Base-by-base conservation (phyloP, 2,113 vertebrate genomes). In the Charina bottae region DNA sequence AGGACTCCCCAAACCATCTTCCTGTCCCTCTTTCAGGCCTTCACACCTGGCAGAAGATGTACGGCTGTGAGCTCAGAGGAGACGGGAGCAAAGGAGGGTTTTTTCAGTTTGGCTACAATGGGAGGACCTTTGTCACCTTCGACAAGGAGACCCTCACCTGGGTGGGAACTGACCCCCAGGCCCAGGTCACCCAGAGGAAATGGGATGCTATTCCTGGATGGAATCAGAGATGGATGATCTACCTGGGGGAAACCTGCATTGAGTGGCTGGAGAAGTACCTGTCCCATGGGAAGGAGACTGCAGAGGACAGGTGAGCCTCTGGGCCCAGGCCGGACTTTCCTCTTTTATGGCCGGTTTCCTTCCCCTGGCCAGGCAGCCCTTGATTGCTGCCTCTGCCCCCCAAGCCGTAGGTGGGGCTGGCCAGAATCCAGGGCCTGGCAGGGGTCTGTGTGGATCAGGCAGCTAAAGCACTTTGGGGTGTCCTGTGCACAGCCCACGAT, bases 101-200 rank as follows among this genome's bases (percentile, higher is more conserved):
- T 33, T 0, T 0, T 0, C 64, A 72, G 0, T 0, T 0, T 72
- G 64, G 64, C 13, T 72, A 72, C 0, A 28, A 72, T 0, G 64
- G 64, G n/a, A 72, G 6, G 64, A 33, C 64, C n/a, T 72, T 72
- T 4, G 0, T 72, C 64, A 72, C 64, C n/a, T 72, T 72, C 0
- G 64, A 72, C 64, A 72, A 72, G n/a, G 28, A 72, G 64, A 72
- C 1, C 4, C 64, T 33, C 64, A 72, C 64, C 28, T 72, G 64
- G 64, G 64, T 72, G 64, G 64, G 28, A 33, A 28, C 64, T 4
- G 0, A 1, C 0, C 64, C 64, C n/a, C 2, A 7, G 2, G 64
- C 64, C n/a, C 64, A 72, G 64, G 33, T 72, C 64, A 72, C 64
- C 28, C 12, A 72, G 64, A 33, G 64, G n/a, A 72, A 72, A 2